Base-by-base conservation (phyloP, 2,113 vertebrate species). In the Halcyon malimbica region DNA sequence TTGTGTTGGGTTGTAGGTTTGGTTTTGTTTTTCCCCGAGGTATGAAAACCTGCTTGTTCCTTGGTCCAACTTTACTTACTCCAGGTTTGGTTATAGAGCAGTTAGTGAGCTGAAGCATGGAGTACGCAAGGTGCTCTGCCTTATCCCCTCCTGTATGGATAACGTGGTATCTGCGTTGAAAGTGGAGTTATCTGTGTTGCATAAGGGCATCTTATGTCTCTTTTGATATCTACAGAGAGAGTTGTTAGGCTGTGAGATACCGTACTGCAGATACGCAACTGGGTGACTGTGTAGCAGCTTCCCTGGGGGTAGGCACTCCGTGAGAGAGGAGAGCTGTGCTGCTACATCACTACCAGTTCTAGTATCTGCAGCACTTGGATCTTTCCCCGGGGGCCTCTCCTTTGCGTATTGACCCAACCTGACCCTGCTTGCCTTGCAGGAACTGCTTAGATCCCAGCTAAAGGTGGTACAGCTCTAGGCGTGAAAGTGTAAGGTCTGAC, bases 361-460 rank as follows among this genome's bases (percentile, higher is more conserved):
- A 44, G 46, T 24, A 37, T 81, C 89, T 94, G 67, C 94, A 87
- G 84, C 69, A 12, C 69, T 94, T 39, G 68, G 29, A 77, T 95
- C 67, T 86, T 68, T 78, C 91, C 88, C 90, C 5, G 2, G 71
- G 79, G 91, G 87, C 79, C 87, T 86, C 64, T 94, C 68, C 91
- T 88, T 64, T 56, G 13, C 3, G 0, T 90, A 39, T 75, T 91
- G 90, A 96, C 93, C 90, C 86, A 90, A 16, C 46, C 65, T 93
- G 95, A 91, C 83, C 91, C 83, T 96, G 83, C 91, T 87, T 50
- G 64, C 80, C 78, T 94, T 89, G 94, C 86, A 88, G 89, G 89
- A 92, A 17, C 80, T 88, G 91, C 60, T 56, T 48, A 5, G 94
- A 65, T 95, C 83, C 21, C 85, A 83, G 94, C 83, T 81, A 14